These are phyloP conservation scores for Idaea aversata DNA, from an alignment of 2,888 invertebrate species.

Conservation along the genomic window DNA sequence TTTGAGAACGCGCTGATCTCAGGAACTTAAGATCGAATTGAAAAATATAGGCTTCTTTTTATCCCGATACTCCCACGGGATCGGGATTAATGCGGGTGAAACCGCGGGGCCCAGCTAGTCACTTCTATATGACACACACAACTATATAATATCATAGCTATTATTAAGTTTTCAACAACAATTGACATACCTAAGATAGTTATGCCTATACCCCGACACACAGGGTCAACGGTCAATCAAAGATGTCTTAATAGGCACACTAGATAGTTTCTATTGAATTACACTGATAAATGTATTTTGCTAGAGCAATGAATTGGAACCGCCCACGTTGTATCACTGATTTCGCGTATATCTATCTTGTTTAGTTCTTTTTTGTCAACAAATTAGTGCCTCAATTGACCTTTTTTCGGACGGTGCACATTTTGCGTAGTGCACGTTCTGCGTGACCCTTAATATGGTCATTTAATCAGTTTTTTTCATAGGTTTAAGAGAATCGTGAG, in stretches of 20 bases:
- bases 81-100: too few species aligned
- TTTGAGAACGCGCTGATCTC: too few species aligned
- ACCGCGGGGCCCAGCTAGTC: too few species aligned
- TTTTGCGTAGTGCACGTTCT: too few species aligned
- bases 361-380: background rate
- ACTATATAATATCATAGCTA: background rate
- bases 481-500: too few species aligned
- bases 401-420: too few species aligned
- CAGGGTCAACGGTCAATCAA: constrained; percentile 39
- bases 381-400: too few species aligned
- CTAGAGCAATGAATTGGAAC: constrained; percentile 3
- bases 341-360: background rate
- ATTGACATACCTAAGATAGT: background rate
- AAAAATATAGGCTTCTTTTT: too few species aligned
- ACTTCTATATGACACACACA: background rate
- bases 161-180: background rate
- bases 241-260: constrained; percentile 36
- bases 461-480: too few species aligned
- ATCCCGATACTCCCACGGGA: too few species aligned
- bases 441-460: too few species aligned
- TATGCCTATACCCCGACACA: constrained; percentile 10
- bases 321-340: background rate
- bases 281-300: constrained; percentile 30
- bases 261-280: constrained; percentile 31
- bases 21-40: too few species aligned